Base-by-base conservation (phyloP, 1,140 invertebrate genomes). In the Microplitis demolitor region DNA sequence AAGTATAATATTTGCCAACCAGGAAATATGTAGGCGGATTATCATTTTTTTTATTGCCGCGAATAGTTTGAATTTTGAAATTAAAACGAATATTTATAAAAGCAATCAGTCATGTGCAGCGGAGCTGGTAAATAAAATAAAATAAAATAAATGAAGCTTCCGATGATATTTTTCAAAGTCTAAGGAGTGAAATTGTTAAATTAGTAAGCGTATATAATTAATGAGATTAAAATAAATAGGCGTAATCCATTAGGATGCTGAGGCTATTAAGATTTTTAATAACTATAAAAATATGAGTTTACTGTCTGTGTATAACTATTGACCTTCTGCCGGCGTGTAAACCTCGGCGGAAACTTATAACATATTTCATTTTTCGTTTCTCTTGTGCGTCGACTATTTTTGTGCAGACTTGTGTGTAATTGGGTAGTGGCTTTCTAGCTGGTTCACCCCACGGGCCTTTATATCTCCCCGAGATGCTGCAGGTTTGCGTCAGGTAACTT, bases 301-400 rank as follows among this genome's bases (percentile, higher is more conserved):
- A 24, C 1, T 24, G 24, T 24, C 24, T 24, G 24, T 24, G 11
- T 37, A 31, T 45, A 37, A 37, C 37, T 62, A 35, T 16, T 39
- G 69, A 60, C 51, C 70, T 72, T 72, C 62, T 39, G 35, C 50
- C 70, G 58, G 35, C 58, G 62, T 70, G 74, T 34, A 72, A 72
- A 63, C 69, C 51, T 70, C 68, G 58, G 50, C 34, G 45, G 39
- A 63, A 72, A 82, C 78, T 84, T 84, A 85, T 84, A 84, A 84
- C 79, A 84, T 84, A 83, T 85, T 84, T 84, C 84, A 85, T 84
- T 85, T 85, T 85, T 84, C 82, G 78, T 74, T 78, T 71, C 73
- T 74, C 66, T 69, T 58, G 61, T 74, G 63, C 77, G 79, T 56
- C 64, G 56, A 45, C 81, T 83, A 81, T 82, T 83, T 83, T 83